Conservation (phyloP, 2,797 vertebrate species). For the Thripadectes ignobilis region DNA sequence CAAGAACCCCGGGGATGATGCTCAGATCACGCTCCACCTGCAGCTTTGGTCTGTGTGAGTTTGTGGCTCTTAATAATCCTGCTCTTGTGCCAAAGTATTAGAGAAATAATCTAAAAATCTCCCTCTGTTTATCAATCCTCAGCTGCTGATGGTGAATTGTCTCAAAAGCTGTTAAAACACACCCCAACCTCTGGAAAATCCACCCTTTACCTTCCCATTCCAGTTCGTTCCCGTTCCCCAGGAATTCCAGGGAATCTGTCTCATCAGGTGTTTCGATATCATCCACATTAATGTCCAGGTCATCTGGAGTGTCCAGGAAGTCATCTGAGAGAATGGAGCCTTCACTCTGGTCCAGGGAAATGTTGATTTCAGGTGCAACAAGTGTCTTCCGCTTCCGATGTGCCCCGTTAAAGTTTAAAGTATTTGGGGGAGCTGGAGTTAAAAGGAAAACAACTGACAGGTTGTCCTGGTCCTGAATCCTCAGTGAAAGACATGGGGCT, state of each 20-base stretch:
- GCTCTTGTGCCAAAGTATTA: background rate
- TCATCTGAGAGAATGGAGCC: constrained; percentile 94
- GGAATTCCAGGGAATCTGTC: constrained; percentile 93
- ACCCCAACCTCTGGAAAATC: background rate
- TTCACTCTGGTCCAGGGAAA: constrained; percentile 96
- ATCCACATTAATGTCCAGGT: constrained; percentile 96
- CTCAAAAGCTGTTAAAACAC: background rate
- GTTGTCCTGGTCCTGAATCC: background rate
- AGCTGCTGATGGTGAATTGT: background rate
- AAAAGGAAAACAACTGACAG: background rate
- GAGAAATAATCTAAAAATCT: background rate
- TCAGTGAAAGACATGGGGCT: background rate
- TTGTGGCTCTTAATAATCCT: background rate
- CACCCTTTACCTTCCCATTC: constrained; percentile 92
- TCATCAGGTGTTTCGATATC: constrained; percentile 97
- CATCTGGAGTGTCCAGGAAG: constrained; percentile 93
- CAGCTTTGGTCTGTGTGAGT: background rate
- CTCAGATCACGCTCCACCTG: accelerated
- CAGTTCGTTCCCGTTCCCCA: constrained; percentile 92
- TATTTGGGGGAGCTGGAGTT: constrained; percentile 84
- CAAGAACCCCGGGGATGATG: accelerated
- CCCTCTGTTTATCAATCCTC: background rate
- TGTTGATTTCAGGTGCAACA: constrained; percentile 94
- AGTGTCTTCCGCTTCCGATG: constrained; percentile 90
- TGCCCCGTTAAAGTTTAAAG: constrained; percentile 82